phyloP scores from a whole-genome alignment of 1,140 invertebrate genomes.

The Chrysopa pallens region DNA sequence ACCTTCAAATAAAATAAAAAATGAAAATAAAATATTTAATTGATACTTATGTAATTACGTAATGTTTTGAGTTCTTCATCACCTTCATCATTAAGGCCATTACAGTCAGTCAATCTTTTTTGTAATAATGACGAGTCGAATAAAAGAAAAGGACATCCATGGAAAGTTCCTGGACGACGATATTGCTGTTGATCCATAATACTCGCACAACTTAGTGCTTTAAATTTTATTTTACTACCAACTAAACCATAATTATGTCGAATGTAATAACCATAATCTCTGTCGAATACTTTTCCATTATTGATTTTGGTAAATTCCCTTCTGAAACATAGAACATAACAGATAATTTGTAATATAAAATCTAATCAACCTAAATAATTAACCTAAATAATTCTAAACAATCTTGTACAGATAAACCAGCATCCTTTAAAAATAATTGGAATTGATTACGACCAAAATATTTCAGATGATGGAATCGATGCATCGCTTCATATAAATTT shows the following conservation, averaged over 20 bases:
- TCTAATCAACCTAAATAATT: no score
- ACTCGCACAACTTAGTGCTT: constrained; percentile 81
- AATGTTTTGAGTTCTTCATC: constrained; percentile 48
- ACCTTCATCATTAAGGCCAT: constrained; percentile 67
- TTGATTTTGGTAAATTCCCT: constrained; percentile 82
- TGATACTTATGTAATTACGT: constrained; percentile 44
- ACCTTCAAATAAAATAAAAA: no score
- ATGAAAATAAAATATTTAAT: no score
- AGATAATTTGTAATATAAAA: no score
- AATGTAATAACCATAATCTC: constrained; percentile 79
- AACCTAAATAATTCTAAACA: no score
- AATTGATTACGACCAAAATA: constrained; percentile 82
- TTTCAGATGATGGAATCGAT: constrained; percentile 67
- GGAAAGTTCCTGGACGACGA: no score
- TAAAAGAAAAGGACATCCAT: no score
- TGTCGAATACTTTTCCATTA: constrained; percentile 83
- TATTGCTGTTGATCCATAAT: no score
- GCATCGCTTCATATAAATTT: constrained; percentile 62
- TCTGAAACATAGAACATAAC: constrained; percentile 69
- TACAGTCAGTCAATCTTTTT: constrained; percentile 82
- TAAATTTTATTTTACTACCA: constrained; percentile 77
- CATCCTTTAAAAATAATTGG: constrained; percentile 88
- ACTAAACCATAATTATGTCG: constrained; percentile 92
- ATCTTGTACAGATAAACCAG: constrained; percentile 35
- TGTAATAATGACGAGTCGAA: constrained; percentile 56